Base-by-base conservation (phyloP, 2,888 invertebrate species). In the Limenitis camilla region DNA sequence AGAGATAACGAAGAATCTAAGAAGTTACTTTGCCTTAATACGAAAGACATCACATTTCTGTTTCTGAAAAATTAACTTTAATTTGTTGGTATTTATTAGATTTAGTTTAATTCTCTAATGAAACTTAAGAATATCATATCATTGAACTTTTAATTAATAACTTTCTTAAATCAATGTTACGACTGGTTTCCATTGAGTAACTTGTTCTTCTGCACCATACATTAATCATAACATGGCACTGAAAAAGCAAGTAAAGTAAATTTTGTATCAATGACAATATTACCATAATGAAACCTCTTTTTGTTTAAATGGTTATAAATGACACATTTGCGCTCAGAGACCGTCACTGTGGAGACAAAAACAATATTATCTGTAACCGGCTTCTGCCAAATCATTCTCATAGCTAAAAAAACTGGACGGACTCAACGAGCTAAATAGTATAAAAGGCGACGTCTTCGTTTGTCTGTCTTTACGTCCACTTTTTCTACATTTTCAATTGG, bases 291-390 rank as follows among this genome's bases (percentile, higher is more conserved):
- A 59, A 60, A 58, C 49, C 54, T 59, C 58, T 68, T 74, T 69
- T 58, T 68, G 66, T 56, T 60, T 52, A 61, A 65, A 72, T 69
- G 67, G 68, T 63, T 73, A 74, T 75, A 71, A 72, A 77, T 70
- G 74, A 72, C 71, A 75, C 71, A 73, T 76, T 77, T 72, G 68
- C 66, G 68, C 70, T 69, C 64, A 65, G 63, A 62, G 66, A 67
- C 66, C 68, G 64, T 67, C 71, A 66, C 66, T 61, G 60, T 61
- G 64, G 67, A 59, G 65, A 70, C 73, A 75, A 72, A 76, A 75
- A 65, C 59, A 62, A 63, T 54, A 63, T 64, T 66, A 48, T 48
- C 61, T 56, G 61, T 60, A 70, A 71, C 69, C 71, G 68, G 71
- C 72, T 67, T 65, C 66, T 66, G 66, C 65, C 69, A 71, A 69